Conservation (phyloP, 2,113 vertebrate species). For the Halichoeres trimaculatus region DNA sequence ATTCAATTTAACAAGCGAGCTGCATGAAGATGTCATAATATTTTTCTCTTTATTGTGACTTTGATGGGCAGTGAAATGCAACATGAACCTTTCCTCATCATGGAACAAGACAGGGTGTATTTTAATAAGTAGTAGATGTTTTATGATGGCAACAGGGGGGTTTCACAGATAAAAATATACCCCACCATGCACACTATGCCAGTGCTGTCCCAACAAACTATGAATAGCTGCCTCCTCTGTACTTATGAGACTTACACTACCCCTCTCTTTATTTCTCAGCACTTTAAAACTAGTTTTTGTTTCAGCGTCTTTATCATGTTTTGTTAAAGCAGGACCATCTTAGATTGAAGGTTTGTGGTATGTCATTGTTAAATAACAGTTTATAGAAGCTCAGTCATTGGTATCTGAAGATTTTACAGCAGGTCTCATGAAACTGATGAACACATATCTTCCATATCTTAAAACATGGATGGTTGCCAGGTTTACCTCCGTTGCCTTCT, state of each 20-base stretch:
- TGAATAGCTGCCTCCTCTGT: slow-evolving; percentile 66
- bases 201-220: slow-evolving; percentile 61
- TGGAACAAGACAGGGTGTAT: slow-evolving; percentile 19
- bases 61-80: not conserved
- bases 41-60: no score
- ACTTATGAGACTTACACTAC: slow-evolving; percentile 58
- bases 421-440: not conserved
- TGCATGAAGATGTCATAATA: no score
- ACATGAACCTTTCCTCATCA: slow-evolving; percentile 18
- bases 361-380: no score
- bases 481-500: not conserved
- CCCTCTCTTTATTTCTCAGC: slow-evolving; percentile 44
- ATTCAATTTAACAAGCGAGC: not conserved
- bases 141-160: slow-evolving; percentile 49
- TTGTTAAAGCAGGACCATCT: no score
- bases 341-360: no score
- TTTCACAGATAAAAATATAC: slow-evolving; percentile 73
- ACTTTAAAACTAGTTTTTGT: not conserved
- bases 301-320: no score
- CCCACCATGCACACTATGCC: slow-evolving; percentile 40
- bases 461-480: not conserved
- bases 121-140: slow-evolving; percentile 53
- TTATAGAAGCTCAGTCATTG: not conserved
- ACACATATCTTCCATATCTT: slow-evolving; percentile 7
- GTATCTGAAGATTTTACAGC: slow-evolving; percentile 14